A percentile compares a stretch with the other conserved stretches of the same genome.
Evolutionary conservation across 2,797 vertebrate genomes (phyloP).

Genomic region (Tympanoctomys barrerae): DNA sequence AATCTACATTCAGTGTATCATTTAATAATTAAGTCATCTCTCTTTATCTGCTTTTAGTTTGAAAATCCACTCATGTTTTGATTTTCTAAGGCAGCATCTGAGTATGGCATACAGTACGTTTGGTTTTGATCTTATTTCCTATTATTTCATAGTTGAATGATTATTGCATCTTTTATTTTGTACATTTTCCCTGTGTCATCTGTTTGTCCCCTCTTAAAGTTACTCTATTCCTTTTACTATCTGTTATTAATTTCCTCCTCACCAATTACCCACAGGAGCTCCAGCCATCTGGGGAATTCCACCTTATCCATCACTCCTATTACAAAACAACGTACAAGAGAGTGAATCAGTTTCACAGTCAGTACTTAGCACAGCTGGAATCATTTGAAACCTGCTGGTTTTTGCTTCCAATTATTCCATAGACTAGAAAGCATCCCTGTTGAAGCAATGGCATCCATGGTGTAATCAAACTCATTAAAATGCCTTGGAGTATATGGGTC

Average conservation of each 20-base stretch:
- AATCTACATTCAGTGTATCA: not conserved
- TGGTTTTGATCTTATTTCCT: constrained; percentile 17
- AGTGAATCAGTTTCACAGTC: constrained; percentile 79
- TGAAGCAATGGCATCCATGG: constrained; percentile 82
- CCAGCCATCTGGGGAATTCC: constrained; percentile 63
- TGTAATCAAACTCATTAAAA: constrained; percentile 87
- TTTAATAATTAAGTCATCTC: not conserved
- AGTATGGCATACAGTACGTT: not conserved
- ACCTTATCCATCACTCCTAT: constrained; percentile 73
- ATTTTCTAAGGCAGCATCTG: not conserved
- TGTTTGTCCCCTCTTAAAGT: constrained; percentile 48
- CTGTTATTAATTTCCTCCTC: constrained; percentile 75
- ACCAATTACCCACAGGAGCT: constrained; percentile 45
- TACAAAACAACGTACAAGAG: constrained; percentile 80
- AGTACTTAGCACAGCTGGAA: constrained; percentile 84
- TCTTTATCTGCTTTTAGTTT: constrained; percentile 47
- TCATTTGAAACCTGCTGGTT: constrained; percentile 85
- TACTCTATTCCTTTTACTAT: constrained; percentile 53
- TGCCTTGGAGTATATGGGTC: constrained; percentile 74
- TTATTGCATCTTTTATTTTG: constrained; percentile 22
- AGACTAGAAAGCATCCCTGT: constrained; percentile 80
- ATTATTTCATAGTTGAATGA: constrained; percentile 42
- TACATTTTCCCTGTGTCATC: constrained; percentile 28
- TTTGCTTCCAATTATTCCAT: constrained; percentile 87
- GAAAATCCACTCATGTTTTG: not conserved